A percentile compares a stretch with the other conserved stretches of the same genome.
These are phyloP conservation scores for Lithodes maja DNA, from an alignment of 2,888 invertebrate species.

Conservation along the genomic window DNA sequence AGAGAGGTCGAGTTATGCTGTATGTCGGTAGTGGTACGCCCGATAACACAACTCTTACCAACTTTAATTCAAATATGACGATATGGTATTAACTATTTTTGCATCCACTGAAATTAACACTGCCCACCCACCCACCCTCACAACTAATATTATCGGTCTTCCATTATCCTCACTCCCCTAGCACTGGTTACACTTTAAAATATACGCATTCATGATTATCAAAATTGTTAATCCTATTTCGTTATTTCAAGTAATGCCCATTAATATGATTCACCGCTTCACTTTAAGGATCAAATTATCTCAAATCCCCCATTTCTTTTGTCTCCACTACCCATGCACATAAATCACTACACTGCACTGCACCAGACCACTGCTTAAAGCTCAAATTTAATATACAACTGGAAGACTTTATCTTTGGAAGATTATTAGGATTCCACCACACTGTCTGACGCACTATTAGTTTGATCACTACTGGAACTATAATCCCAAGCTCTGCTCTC, in stretches of 20 bases:
- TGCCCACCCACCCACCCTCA: neutral
- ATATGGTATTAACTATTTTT: neutral
- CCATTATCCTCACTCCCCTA: constrained; percentile 9
- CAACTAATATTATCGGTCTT: neutral
- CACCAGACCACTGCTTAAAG: constrained; percentile 31
- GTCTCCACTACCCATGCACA: constrained; percentile 4
- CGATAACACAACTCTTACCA: too few relatives aligned
- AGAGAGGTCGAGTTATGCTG: too few relatives aligned
- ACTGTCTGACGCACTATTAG: constrained; percentile 19
- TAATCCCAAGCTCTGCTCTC: constrained; percentile 21
- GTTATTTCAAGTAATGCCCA: constrained; percentile 29
- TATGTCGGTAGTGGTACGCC: too few relatives aligned
- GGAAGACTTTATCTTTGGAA: constrained; percentile 22
- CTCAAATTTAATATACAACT: constrained; percentile 9
- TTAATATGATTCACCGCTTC: constrained; percentile 16
- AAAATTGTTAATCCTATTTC: neutral
- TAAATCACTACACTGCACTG: constrained; percentile 28
- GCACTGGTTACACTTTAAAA: constrained; percentile 38
- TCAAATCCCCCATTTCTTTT: neutral
- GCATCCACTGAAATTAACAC: neutral
- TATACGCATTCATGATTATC: constrained; percentile 19
- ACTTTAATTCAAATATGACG: neutral
- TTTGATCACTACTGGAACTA: constrained; percentile 24
- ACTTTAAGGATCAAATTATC: constrained; percentile 11
- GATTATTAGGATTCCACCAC: constrained; percentile 12